Conservation (phyloP, 2,888 invertebrate species). For the Microplitis manilae region DNA sequence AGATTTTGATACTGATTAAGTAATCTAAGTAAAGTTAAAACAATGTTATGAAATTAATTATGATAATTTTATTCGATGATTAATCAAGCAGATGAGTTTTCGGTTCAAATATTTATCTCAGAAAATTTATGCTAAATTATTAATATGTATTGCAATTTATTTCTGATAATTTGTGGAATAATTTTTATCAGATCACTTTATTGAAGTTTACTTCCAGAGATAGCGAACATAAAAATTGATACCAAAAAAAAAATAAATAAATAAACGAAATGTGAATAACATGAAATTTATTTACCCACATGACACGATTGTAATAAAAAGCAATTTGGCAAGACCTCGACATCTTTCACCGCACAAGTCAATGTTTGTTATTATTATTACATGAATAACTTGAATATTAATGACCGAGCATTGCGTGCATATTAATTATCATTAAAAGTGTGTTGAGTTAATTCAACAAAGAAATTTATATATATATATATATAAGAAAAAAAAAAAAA, state of each 20-base stretch:
- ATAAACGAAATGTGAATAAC: too few species aligned
- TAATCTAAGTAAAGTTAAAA: background rate
- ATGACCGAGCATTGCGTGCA: background rate
- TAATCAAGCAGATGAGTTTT: background rate
- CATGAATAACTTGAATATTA: background rate
- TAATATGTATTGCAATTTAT: too few species aligned
- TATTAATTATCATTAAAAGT: background rate
- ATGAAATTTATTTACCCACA: background rate
- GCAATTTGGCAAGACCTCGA: constrained; percentile 9
- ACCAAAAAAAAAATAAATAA: background rate
- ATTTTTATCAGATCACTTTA: too few species aligned
- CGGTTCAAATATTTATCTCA: background rate
- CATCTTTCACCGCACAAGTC: background rate
- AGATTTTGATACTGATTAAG: background rate
- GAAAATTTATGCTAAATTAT: background rate
- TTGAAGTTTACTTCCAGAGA: too few species aligned
- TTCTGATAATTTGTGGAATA: too few species aligned
- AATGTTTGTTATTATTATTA: background rate
- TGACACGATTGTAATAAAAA: background rate
- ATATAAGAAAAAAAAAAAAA: background rate
- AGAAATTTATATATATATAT: background rate
- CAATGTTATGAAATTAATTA: background rate
- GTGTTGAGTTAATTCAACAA: background rate
- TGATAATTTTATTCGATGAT: background rate
- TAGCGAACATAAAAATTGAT: background rate